phyloP scores from a whole-genome alignment of 2,888 invertebrate genomes.

The Elaeidobius kamerunicus region DNA sequence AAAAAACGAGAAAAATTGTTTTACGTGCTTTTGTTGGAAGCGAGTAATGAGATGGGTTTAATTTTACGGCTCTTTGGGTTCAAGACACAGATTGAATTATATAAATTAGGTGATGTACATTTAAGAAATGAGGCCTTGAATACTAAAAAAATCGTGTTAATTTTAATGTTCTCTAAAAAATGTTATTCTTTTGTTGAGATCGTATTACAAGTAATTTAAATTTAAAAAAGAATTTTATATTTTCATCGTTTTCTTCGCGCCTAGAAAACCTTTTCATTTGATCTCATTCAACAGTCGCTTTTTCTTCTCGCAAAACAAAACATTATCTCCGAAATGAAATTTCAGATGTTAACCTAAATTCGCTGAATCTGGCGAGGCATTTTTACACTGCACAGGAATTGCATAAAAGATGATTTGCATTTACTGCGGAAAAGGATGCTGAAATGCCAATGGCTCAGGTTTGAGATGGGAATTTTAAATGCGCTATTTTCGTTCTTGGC shows the following conservation, averaged over 20 bases:
- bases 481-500: not conserved
- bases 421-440: not conserved
- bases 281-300: no score
- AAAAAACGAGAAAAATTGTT: slow-evolving; percentile 10
- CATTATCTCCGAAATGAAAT: not conserved
- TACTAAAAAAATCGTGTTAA: no score
- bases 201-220: no score
- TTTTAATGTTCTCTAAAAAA: no score
- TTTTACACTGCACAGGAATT: not conserved
- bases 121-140: no score
- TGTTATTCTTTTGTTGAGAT: no score
- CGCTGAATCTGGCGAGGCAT: not conserved
- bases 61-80: slow-evolving; percentile 14
- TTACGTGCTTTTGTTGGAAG: slow-evolving; percentile 8
- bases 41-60: slow-evolving; percentile 13
- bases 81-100: slow-evolving; percentile 2
- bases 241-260: no score
- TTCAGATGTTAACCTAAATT: not conserved
- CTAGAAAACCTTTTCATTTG: no score
- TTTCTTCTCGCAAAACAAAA: not conserved
- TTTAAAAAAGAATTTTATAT: no score
- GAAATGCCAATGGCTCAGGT: not conserved
- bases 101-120: not conserved
- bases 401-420: not conserved
- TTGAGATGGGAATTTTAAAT: not conserved